Evolutionary conservation across 2,113 vertebrate species (phyloP), one percentile per base, ranked within the genome.

Genomic region (Pyrgilauda ruficollis): DNA sequence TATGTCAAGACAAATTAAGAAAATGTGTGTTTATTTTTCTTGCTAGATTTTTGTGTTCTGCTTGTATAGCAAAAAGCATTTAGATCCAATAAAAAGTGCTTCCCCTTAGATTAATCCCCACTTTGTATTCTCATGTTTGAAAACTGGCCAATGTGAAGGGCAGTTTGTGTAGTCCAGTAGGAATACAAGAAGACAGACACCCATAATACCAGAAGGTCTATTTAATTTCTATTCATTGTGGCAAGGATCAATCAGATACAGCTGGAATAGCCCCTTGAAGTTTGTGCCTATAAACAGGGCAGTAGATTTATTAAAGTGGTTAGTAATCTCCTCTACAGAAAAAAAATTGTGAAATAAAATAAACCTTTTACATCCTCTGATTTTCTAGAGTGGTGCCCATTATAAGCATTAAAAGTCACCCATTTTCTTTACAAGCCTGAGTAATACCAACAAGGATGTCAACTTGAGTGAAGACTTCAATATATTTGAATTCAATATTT

Each of bases 211-310:
- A 67, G 41, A 77, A 83, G 64, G 58, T 64, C 64, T 84, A 39
- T 63, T 91, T 89, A 44, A 53, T 72, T 53, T 81, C 77, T 49
- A 7, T 18, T 77, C 28, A 55, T 84, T 70, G 72, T 68, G 67
- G 66, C 56, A 87, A 72, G 44, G 28, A 75, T 84, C 2, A 0
- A 80, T 78, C 67, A 91, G 66, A 70, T 52, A 64, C 58, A 94
- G 67, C 67, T 96, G 70, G 70, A 96, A 77, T 28, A 84, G 14
- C 7, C 49, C 22, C 75, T 92, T 88, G 83, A 95, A 82, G 69
- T 82, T 76, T 52, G 20, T 79, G 85, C 58, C 62, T 92, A 93
- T 90, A 81, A 87, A 86, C 44, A 77, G 75, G 66, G 47, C 69
- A 79, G 44, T 83, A 80, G 20, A 26, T 82, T 93, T 90, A 30